Base-by-base conservation (phyloP, 1,140 invertebrate genomes). In the Oedothorax gibbosus region DNA sequence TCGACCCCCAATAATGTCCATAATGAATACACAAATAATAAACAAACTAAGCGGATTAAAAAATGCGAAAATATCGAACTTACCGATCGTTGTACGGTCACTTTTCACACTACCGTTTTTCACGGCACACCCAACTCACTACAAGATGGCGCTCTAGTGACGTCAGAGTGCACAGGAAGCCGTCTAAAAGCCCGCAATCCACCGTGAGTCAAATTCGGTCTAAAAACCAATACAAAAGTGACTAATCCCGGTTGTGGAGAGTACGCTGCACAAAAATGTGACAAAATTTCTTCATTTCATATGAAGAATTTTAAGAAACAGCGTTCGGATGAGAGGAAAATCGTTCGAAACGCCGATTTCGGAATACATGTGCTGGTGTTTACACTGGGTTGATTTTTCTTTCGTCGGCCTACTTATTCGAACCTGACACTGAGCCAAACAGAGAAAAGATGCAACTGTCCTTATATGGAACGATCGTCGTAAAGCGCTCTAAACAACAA, bases 61-160 rank as follows among this genome's bases (percentile, higher is more conserved):
- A 20, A 77, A 15, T 54, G 57, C 35, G 20, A 57, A 68, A 84
- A 68, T 66, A 21, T 84, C 71, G 51, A 75, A 84, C 81, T 84
- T 84, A 84, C 81, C 81, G 71, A 84, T 75, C 81, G 50, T 75
- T 56, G 54, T 35, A 62, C 71, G 81, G 69, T 76, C 57, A 68
- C 81, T 76, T 84, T 71, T 79, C 68, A 84, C 81, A 75, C 56
- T 56, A 72, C 78, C 79, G 68, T 72, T 72, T 72, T 73, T 72
- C 71, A 56, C 62, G 81, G 81, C 81, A 84, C 81, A 84, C 81
- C 81, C 81, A 57, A 65, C 14, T 75, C 56, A 84, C 79, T 82
- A 82, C 78, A 84, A 84, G 81, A 84, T 84, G 81, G 81, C 81
- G 81, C 81, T 75, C 81, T 66, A 64, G 81, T 84, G 81, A 84